phyloP scores from a whole-genome alignment of 2,888 invertebrate genomes.

The Drosophila austrosaltans region DNA sequence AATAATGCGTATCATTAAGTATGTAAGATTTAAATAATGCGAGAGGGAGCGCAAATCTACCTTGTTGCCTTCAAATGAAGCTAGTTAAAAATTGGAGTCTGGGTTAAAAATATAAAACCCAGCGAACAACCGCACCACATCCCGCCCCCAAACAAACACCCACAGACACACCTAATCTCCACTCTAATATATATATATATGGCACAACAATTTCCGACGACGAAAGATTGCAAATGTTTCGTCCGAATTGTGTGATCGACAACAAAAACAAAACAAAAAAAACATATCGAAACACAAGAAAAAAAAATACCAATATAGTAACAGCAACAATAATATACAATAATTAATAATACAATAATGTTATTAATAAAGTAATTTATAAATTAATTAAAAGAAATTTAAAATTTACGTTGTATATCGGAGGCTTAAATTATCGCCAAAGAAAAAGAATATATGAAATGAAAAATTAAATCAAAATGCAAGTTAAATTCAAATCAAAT shows the following conservation, averaged over 20 bases:
- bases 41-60: constrained; percentile 72
- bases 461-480: constrained; percentile 42
- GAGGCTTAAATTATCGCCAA: constrained; percentile 83
- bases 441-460: constrained; percentile 57
- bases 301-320: constrained; percentile 22
- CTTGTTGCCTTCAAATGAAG: constrained; percentile 83
- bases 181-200: constrained; percentile 4
- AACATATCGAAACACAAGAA: not conserved
- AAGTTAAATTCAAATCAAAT: constrained; percentile 42
- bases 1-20: constrained; percentile 26
- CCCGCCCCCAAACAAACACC: constrained; percentile 4
- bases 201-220: not conserved
- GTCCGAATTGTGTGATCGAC: constrained; percentile 7
- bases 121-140: constrained; percentile 20
- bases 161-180: constrained; percentile 7
- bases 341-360: constrained; percentile 33
- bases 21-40: constrained; percentile 47
- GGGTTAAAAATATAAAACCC: constrained; percentile 28
- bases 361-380: constrained; percentile 55
- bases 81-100: constrained; percentile 73
- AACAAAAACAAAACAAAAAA: constrained; percentile 11
- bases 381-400: constrained; percentile 54
- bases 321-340: constrained; percentile 41
- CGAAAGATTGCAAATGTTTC: constrained; percentile 43
- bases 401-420: constrained; percentile 80